Conservation (phyloP, 2,888 invertebrate species). For the Seladonia tumulorum region DNA sequence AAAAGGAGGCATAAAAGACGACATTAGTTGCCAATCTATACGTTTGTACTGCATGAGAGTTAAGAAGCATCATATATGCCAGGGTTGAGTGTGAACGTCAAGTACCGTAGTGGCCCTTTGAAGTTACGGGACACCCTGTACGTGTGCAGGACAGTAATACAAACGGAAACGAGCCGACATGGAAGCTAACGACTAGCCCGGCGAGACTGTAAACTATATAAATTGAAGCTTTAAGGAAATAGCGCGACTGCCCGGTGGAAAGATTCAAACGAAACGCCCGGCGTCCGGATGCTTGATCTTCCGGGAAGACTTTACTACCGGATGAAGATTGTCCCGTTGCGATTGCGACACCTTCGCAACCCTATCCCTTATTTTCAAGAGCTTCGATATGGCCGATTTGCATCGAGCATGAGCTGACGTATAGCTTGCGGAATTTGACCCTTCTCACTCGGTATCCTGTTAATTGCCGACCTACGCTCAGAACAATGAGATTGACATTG, state of each 20-base stretch:
- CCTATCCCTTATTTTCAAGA: neutral
- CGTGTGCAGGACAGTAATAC: slow-evolving; percentile 16
- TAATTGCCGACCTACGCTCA: neutral
- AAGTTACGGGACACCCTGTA: neutral
- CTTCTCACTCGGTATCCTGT: neutral
- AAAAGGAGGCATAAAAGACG: no score
- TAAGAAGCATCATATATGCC: no score
- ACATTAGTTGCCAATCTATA: no score
- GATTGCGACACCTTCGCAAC: slow-evolving; percentile 1
- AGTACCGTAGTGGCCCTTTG: neutral
- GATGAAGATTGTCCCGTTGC: neutral
- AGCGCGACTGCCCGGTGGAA: neutral
- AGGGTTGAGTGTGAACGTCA: no score
- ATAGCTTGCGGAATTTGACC: neutral
- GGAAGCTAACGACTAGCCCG: slow-evolving; percentile 37
- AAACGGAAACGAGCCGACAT: slow-evolving; percentile 32
- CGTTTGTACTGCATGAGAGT: no score
- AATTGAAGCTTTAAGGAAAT: slow-evolving; percentile 40
- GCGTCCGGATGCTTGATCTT: slow-evolving; percentile 7
- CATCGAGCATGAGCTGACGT: neutral
- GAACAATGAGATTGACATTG: neutral
- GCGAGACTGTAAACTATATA: slow-evolving; percentile 39
- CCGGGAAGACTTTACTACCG: neutral
- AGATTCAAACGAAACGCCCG: neutral
- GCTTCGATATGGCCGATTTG: neutral